Evolutionary conservation across 92 coral and sea anemone genomes (phyloP).

Genomic region (Metridium senile): DNA sequence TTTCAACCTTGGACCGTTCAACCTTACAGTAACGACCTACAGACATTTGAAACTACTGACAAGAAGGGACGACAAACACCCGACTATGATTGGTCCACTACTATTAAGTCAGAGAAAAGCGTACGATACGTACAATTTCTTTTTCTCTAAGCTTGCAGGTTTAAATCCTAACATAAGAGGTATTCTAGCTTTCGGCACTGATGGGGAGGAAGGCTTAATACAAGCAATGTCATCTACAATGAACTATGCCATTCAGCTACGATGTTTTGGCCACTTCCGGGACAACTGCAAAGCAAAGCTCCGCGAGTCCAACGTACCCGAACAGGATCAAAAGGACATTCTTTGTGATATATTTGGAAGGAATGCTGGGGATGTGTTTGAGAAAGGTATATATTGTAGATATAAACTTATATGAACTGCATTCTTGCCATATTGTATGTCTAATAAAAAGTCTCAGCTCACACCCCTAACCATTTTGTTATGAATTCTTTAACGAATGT

Average conservation of each 20-base stretch:
- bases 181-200: slow-evolving; percentile 57
- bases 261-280: slow-evolving; percentile 52
- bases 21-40: slow-evolving; percentile 47
- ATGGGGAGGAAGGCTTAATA: slow-evolving; percentile 56
- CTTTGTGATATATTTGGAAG: slow-evolving; percentile 40
- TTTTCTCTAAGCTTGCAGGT: neutral
- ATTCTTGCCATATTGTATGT: too few relatives aligned
- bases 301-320: slow-evolving; percentile 24
- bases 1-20: slow-evolving; percentile 56
- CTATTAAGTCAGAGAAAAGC: slow-evolving; percentile 50
- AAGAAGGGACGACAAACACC: slow-evolving; percentile 38
- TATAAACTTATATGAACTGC: too few relatives aligned
- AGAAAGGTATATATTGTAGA: neutral
- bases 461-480: too few relatives aligned
- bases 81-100: slow-evolving; percentile 55
- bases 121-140: slow-evolving; percentile 48
- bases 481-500: too few relatives aligned
- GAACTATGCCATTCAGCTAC: slow-evolving; percentile 54
- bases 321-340: slow-evolving; percentile 35
- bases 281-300: slow-evolving; percentile 51
- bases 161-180: slow-evolving; percentile 12
- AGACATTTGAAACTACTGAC: slow-evolving; percentile 21
- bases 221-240: slow-evolving; percentile 42
- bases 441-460: too few relatives aligned
- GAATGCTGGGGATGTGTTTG: neutral